Evolutionary conservation across 2,113 vertebrate species (phyloP).

Genomic region (Coturnix japonica): DNA sequence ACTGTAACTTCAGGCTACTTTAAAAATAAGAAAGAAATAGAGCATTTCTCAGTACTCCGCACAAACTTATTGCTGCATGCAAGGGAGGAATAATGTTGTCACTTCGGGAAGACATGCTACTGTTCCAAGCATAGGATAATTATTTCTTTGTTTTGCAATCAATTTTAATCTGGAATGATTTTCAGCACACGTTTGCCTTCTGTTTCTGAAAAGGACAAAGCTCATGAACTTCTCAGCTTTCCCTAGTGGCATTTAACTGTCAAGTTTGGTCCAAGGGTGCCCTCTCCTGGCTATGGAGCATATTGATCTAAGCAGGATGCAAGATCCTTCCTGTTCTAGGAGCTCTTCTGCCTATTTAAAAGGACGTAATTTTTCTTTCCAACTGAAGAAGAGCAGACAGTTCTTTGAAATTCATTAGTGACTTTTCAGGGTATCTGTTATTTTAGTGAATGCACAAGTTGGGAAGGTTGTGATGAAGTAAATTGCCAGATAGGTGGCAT

Average conservation of each 20-base stretch:
- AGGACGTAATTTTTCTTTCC: not conserved
- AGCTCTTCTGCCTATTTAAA: not conserved
- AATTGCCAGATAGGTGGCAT: not conserved
- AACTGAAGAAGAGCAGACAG: not conserved
- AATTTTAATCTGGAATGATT: not conserved
- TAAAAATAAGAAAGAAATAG: not conserved
- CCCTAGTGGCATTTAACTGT: not conserved
- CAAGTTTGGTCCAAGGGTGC: slow-evolving; percentile 34
- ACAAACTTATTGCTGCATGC: not conserved
- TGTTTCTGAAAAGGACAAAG: not conserved
- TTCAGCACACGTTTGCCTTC: not conserved
- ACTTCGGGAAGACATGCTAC: not conserved
- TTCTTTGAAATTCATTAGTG: not conserved
- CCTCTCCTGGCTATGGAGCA: slow-evolving; percentile 51
- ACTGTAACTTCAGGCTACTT: not conserved
- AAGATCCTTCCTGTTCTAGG: not conserved
- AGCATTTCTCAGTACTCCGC: not conserved
- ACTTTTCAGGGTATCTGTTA: not conserved
- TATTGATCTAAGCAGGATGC: not conserved
- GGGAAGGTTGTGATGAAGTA: not conserved
- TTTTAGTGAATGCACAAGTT: not conserved
- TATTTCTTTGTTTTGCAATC: not conserved
- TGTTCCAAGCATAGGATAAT: not conserved
- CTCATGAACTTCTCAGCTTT: not conserved
- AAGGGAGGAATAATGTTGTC: not conserved